Evolutionary conservation across 2,113 vertebrate species (phyloP).

Genomic region (Atlantisia rogersi): DNA sequence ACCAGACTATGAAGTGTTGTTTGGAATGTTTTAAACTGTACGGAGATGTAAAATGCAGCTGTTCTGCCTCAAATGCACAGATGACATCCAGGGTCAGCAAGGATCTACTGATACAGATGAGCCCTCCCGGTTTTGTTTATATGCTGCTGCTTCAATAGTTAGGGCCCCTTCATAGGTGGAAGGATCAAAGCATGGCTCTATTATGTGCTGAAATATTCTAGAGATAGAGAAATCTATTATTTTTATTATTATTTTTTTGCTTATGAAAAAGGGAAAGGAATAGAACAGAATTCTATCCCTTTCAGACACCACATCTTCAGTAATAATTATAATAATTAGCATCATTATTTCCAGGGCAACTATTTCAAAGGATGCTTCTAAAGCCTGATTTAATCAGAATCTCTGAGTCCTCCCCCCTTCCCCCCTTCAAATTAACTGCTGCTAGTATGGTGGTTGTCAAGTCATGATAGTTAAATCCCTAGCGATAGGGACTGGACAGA

Average conservation of each 20-base stretch:
- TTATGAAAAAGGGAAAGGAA: neutral
- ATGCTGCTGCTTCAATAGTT: neutral
- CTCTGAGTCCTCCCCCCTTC: neutral
- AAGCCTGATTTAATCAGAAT: neutral
- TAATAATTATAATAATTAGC: neutral
- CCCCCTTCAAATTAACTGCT: neutral
- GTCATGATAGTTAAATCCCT: neutral
- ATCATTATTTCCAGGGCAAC: neutral
- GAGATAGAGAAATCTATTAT: neutral
- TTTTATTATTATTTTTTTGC: neutral
- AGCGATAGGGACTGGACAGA: neutral
- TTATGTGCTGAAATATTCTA: neutral
- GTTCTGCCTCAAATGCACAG: neutral
- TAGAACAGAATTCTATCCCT: neutral
- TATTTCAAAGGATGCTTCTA: neutral
- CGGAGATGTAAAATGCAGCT: neutral
- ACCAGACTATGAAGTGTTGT: neutral
- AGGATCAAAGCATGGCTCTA: neutral
- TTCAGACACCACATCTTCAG: neutral
- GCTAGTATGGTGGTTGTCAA: neutral
- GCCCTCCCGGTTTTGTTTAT: neutral
- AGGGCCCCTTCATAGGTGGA: neutral
- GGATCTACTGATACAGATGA: neutral
- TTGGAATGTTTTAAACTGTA: neutral
- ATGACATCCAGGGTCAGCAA: neutral